These are phyloP conservation scores for Scyliorhinus canicula DNA, from an alignment of 2,797 vertebrate genomes.

Conservation along the genomic window DNA sequence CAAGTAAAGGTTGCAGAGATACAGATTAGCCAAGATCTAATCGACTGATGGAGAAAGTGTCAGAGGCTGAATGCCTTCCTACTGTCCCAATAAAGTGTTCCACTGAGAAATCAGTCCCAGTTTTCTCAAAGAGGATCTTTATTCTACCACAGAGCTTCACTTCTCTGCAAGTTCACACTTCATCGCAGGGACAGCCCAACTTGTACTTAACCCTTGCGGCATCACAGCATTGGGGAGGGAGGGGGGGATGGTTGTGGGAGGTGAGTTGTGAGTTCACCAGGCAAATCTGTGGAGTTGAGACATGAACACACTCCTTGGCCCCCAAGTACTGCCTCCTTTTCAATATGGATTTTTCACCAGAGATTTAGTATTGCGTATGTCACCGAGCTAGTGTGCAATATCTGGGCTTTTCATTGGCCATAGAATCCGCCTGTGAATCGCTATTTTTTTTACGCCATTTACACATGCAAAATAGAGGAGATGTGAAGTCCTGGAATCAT, in stretches of 20 bases:
- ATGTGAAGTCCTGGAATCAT: neutral
- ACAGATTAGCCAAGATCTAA: neutral
- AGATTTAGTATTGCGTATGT: neutral
- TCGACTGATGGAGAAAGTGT: neutral
- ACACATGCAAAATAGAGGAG: neutral
- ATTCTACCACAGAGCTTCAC: neutral
- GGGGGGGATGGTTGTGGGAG: neutral
- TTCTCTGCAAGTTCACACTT: too few relatives aligned
- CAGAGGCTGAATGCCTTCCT: neutral
- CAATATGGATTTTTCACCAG: neutral
- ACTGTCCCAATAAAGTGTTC: neutral
- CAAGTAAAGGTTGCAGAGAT: neutral
- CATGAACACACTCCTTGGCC: neutral
- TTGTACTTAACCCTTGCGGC: neutral
- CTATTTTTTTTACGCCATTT: too few relatives aligned
- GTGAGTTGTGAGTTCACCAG: neutral
- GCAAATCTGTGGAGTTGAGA: neutral
- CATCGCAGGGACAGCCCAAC: neutral
- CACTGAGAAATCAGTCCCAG: neutral
- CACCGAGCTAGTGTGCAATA: neutral
- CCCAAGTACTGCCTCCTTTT: neutral
- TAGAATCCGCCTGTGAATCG: neutral
- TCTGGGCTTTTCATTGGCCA: neutral
- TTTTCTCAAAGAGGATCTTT: neutral
- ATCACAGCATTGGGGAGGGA: neutral